Base-by-base conservation (phyloP, 2,113 vertebrate genomes). In the Malurus cyaneus region DNA sequence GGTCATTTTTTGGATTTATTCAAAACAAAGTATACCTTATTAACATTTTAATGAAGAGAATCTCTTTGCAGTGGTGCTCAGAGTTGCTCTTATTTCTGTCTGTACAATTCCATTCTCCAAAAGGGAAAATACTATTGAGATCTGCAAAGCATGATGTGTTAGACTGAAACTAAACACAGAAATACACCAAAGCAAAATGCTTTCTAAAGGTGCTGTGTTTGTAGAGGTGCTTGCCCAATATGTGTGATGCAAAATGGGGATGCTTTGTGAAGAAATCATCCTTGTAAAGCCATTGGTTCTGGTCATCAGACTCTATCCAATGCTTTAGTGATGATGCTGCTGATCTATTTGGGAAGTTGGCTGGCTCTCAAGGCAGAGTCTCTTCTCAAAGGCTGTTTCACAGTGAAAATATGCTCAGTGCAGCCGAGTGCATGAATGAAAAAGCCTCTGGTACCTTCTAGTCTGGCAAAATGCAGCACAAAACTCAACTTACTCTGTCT, bases 341-440 rank as follows among this genome's bases (percentile, higher is more conserved):
- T 99, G 98, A 99, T 99, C 98, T 98, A 98, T 99, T 99, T 98
- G 98, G 98, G 98, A 99, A 99, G 98, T 99, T 99, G 98, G 98
- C 98, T 98, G 98, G 97, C 97, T 98, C 98, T 98, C 97, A 97
- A 98, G 98, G 98, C 98, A 97, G 97, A 98, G 98, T 98, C 98
- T 98, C 97, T 98, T 97, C 98, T 98, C 98, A 98, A 98, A 98
- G 98, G 97, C 98, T 98, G 98, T 98, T 98, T 98, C 98, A 99
- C 98, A 98, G 98, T 98, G 99, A 99, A 99, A 99, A 99, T 99
- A 99, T 99, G 99, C 99, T 98, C 99, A 99, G 98, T 99, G 99
- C 98, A 96, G 97, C 97, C 96, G 97, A 98, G 98, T 96, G 98
- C 98, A 97, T 98, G 98, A 98, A 98, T 98, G 98, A 98, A 97